Evolutionary conservation across 2,797 vertebrate genomes (phyloP), one percentile per base, ranked within the genome.

Genomic region (Propithecus deckenii): DNA sequence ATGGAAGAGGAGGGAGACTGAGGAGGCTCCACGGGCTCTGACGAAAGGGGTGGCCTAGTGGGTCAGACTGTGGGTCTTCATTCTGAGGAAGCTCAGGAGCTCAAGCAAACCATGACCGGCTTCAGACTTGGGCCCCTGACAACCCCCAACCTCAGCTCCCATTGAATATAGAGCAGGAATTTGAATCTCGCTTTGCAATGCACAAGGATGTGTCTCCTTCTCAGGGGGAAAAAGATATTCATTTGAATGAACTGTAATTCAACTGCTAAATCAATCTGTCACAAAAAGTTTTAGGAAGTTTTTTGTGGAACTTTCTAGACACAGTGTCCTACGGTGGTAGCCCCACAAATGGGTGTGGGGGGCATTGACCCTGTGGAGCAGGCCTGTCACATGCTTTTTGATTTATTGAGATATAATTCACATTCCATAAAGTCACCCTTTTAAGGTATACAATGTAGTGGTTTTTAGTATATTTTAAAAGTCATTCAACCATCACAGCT

Each of bases 131-230:
- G 5, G 41, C 23, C 13, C 9, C 38, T 38, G 38, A 38, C 38
- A 38, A 3, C 38, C 2, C 9, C 13, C 5, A 2, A 3, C 32
- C 32, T 14, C 13, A 15, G 17, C 12, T 14, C 30, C 43, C 22
- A n/a, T 6, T 1, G 25, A 55, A 23, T 2, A 23, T 20, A 28
- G 4, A 78, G 48, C 22, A 78, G 30, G 7, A 28, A 59, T 57
- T 89, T 74, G 87, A 93, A 69, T 63, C 20, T 41, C 13, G 17
- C 32, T 92, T 91, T 43, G 25, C 38, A 61, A 14, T 38, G 61
- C 35, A 20, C 55, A 72, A 75, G 28, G 2, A 38, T 28, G 2
- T 46, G 30, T n/a, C n/a, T 89, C 9, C 9, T 38, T 6, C 50
- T 55, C 10, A 32, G 30, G n/a, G 2, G 3, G 2, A 22, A 43